A percentile compares a stretch with the other conserved stretches of the same genome.
These are phyloP conservation scores for Chaenogobius annularis DNA, from an alignment of 2,113 vertebrate genomes.

Conservation along the genomic window DNA sequence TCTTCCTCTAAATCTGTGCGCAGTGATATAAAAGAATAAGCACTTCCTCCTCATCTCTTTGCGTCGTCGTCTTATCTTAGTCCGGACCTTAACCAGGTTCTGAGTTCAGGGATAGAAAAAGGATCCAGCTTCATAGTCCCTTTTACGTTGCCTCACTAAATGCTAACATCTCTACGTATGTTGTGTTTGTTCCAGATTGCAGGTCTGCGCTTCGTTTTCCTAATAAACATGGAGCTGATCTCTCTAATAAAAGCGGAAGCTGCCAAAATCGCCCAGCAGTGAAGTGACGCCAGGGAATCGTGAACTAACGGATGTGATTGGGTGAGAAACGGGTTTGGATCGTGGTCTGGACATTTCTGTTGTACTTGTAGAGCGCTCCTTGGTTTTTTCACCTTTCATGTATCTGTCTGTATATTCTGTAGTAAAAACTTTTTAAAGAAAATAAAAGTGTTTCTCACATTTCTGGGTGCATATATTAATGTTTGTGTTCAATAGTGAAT, in stretches of 20 bases:
- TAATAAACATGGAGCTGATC: constrained; percentile 96
- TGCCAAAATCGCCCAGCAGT: constrained; percentile 91
- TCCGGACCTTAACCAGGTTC: too few species aligned
- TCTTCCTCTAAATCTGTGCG: too few species aligned
- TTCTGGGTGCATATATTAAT: not conserved
- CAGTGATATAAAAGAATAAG: too few species aligned
- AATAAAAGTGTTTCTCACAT: constrained; percentile 50
- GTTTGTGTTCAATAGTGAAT: too few species aligned
- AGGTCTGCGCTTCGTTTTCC: constrained; percentile 93
- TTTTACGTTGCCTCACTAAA: too few species aligned
- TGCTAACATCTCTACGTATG: not conserved
- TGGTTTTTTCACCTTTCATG: constrained; percentile 38
- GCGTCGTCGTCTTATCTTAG: too few species aligned
- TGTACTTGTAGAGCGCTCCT: constrained; percentile 51
- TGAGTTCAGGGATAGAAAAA: too few species aligned
- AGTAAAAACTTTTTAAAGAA: constrained; percentile 56
- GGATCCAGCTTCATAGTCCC: too few species aligned
- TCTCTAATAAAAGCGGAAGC: constrained; percentile 94
- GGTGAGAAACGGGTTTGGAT: constrained; percentile 24
- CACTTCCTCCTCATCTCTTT: too few species aligned
- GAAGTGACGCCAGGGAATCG: constrained; percentile 36
- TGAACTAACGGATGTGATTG: not conserved
- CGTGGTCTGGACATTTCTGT: constrained; percentile 45
- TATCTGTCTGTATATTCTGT: constrained; percentile 68
- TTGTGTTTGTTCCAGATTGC: constrained; percentile 80